Base-by-base conservation (phyloP, 2,113 vertebrate species). In the Chauna torquata region DNA sequence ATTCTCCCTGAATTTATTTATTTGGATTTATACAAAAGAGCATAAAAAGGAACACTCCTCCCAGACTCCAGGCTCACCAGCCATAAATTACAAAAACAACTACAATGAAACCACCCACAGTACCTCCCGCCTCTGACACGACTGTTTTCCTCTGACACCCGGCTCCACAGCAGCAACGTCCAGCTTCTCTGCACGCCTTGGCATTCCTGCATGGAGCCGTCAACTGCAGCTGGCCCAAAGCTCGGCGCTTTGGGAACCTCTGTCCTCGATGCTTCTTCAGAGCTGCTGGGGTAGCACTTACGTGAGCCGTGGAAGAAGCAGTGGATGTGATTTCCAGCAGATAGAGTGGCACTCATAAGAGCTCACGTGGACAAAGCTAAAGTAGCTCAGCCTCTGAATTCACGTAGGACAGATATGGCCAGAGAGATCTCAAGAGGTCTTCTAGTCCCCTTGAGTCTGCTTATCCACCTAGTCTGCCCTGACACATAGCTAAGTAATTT, bases 11-110 rank as follows among this genome's bases (percentile, higher is more conserved):
- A 89, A 96, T 94, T 96, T 96, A 97, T 97, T 96, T 96, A 96
- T 94, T 96, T 96, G 95, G 93, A 94, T 93, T 97, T 96, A 97
- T 92, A 96, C 95, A 97, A 96, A 97, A 86, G 92, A 97, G 87
- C 92, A 96, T 93, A 70, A 96, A 96, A 95, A 96, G 85, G 90
- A 95, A 71, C 92, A 95, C 88, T 96, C 96, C 96, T 97, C 96
- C 95, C 94, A 90, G 90, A 95, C 95, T 96, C 64, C 88, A 92
- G 96, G 85, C 94, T 96, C 96, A 95, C 90, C 88, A 96, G 96
- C 79, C 92, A 90, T 96, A 94, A 97, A 97, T 97, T 86, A 96
- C 50, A 78, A 38, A 88, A 91, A 88, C 90, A 94, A 92, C 96
- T 93, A 96, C 96, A 96, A 95, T 94, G 96, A 96, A 97, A 83